These are phyloP conservation scores for Aplysia californica DNA, from an alignment of 1,140 invertebrate species.

Conservation along the genomic window DNA sequence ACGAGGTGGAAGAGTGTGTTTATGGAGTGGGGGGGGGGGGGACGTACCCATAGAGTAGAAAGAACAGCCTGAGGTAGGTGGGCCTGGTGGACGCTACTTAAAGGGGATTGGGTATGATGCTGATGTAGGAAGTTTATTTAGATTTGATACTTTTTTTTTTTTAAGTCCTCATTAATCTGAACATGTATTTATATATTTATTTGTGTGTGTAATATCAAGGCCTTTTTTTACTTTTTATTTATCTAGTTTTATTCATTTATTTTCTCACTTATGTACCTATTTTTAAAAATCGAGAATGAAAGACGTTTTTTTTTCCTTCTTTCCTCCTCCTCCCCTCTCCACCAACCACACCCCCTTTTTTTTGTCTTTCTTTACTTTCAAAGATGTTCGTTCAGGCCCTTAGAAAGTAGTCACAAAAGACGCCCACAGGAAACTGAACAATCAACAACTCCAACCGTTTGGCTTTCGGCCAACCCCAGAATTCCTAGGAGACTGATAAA, in stretches of 20 bases:
- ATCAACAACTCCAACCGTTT: neutral
- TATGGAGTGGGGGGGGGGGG: too few species aligned
- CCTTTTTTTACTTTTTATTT: too few species aligned
- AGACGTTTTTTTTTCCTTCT: neutral
- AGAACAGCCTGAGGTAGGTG: too few species aligned
- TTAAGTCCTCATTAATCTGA: neutral
- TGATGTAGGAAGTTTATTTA: neutral
- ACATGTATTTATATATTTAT: conserved; percentile 5
- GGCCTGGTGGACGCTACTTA: too few species aligned
- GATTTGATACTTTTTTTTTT: neutral
- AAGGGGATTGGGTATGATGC: neutral
- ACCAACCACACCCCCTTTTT: neutral
- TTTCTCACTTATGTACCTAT: conserved; percentile 1
- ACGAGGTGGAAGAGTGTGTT: too few species aligned
- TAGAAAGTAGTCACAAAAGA: neutral
- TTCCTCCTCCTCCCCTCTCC: neutral
- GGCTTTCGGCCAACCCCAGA: neutral
- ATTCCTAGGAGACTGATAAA: neutral
- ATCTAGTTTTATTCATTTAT: too few species aligned
- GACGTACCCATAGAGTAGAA: too few species aligned
- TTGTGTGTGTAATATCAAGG: neutral
- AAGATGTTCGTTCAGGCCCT: neutral
- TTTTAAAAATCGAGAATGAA: neutral
- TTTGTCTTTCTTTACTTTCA: neutral
- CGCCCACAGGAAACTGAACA: neutral